Evolutionary conservation across 23 tunicate species (phyloP), one percentile per base, ranked within the genome.

Genomic region (Styela plicata): DNA sequence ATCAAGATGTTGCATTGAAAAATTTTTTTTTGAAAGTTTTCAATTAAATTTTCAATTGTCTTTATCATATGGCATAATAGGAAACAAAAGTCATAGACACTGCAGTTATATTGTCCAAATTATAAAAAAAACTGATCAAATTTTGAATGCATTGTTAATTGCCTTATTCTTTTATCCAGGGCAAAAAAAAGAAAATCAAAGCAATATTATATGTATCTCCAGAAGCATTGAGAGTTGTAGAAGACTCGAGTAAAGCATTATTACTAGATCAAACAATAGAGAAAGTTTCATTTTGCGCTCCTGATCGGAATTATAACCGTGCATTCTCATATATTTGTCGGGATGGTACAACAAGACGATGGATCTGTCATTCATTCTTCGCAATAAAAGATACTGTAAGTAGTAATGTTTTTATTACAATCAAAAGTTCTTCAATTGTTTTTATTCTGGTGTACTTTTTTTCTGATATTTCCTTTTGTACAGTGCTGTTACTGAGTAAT

Each of bases 181-280:
- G 88, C 23, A 92, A 85, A 62, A 92, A 92, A 61, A 92, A 92
- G 64, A 96, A 96, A 67, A 91, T 93, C 24, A 74, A 82, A 21
- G 99, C 99, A 17, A 64, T 96, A 30, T 70, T 96, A 24, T 87
- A 87, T 36, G 93, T 96, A 24, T 88, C 99, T 1, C 99, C 99
- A 16, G 99, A 96, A 76, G 88, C 97, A 10, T 69, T 96, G 62
- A 63, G 99, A 37, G 97, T 96, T 0, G 97, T 96, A 20, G 96
- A 96, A 84, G 97, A 96, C 76, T 91, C 96, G 33, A 96, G 89
- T 22, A 96, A 96, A 63, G 97, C 96, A 31, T 64, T 96, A 21
- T 75, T 96, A n/a, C 86, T 96, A n/a, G 99, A 96, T 82, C 99
- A 96, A 52, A 91, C 99, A 27, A 96, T 96, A 52, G 99, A 96